Evolutionary conservation across 2,888 invertebrate species (phyloP), one percentile per base, ranked within the genome.

Genomic region (Euzophera pinguis): DNA sequence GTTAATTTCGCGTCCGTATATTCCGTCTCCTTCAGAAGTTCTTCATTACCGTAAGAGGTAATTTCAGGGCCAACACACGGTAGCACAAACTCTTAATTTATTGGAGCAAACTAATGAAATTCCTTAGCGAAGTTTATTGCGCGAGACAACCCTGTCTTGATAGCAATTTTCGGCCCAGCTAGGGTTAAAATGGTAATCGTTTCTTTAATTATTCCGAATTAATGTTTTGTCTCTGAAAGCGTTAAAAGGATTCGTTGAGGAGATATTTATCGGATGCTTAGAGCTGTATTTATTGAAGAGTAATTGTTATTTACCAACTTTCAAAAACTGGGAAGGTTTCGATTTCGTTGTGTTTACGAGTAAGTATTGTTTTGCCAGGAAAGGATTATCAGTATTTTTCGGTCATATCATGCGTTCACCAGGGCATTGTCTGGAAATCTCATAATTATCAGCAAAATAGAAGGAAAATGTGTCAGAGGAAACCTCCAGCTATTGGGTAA

Each of bases 41-140:
- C 85, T 86, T 85, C 86, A 88, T 90, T 88, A 88, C 78, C 78
- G 76, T 84, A 88, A 82, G 76, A 84, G 84, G 85, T 88, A 88
- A 89, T 88, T 82, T 84, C 87, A 84, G 82, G 88, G 88, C 77
- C 86, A 87, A 88, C 88, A 89, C 87, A 89, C 87, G 82, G 81
- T 82, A 84, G 84, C 85, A 89, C 89, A 88, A 89, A 88, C 87
- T 86, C 87, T 88, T 90, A 89, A 90, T 89, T 90, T 90, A 90
- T 90, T 88, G 88, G 85, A 90, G 81, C 79, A 87, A 90, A 88
- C 87, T 90, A 90, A 89, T 90, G 89, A 90, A 90, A 90, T 90
- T 90, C 90, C 87, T 75, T 71, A 71, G 80, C 81, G 78, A 82
- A 89, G 77, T 89, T 90, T 89, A 90, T 86, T 84, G 84, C 86